phyloP scores from a whole-genome alignment of 2,888 invertebrate species.

The Elysia crispata region DNA sequence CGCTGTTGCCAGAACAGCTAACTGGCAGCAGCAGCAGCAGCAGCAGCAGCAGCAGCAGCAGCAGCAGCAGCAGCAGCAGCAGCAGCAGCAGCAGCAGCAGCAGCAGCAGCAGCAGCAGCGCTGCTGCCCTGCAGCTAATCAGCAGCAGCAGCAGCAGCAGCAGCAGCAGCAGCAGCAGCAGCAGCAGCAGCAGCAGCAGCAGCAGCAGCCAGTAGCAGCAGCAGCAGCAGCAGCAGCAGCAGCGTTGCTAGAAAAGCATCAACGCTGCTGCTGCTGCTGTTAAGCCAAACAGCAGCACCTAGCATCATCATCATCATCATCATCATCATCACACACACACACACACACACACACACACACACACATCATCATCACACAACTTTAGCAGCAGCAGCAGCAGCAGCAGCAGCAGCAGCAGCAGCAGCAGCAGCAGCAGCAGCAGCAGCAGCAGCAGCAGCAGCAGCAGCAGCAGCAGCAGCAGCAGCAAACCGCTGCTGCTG shows the following conservation, averaged over 20 bases:
- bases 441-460: not conserved
- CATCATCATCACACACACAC: too few species aligned
- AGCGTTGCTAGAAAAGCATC: not conserved
- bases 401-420: not conserved
- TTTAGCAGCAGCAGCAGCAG: too few species aligned
- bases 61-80: conserved; percentile 9
- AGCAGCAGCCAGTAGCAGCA: conserved; percentile 1
- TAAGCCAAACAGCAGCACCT: not conserved
- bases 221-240: not conserved
- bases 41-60: conserved; percentile 4
- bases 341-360: too few species aligned
- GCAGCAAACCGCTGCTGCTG: too few species aligned
- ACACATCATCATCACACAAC: too few species aligned
- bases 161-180: not conserved
- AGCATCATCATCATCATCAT: not conserved
- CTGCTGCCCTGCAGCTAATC: not conserved
- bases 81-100: conserved; percentile 9
- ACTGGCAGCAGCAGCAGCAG: not conserved
- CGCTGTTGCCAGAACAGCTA: not conserved
- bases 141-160: too few species aligned
- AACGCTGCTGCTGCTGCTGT: not conserved
- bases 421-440: not conserved
- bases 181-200: not conserved
- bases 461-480: not conserved
- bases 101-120: not conserved